phyloP scores from a whole-genome alignment of 2,888 invertebrate genomes.

The Biston betularia region DNA sequence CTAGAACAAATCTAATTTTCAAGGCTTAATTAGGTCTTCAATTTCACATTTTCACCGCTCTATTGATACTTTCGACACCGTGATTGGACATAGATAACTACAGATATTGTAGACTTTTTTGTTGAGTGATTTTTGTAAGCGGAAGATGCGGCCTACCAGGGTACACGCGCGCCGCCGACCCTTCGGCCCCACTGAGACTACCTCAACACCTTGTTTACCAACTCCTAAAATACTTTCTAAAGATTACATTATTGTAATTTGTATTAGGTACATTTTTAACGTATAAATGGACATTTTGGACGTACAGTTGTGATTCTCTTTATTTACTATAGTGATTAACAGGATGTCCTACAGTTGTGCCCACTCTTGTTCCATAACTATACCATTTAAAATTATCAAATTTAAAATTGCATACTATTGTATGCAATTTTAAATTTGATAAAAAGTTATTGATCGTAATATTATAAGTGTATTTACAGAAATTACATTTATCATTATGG shows the following conservation, averaged over 20 bases:
- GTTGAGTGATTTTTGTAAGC: no score
- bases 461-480: conserved; percentile 9
- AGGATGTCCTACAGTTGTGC: conserved; percentile 67
- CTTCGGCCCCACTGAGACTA: conserved; percentile 67
- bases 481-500: conserved; percentile 7
- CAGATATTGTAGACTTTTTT: neutral
- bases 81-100: no score
- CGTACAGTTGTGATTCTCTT: conserved; percentile 83
- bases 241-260: conserved; percentile 85
- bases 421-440: conserved; percentile 29
- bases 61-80: no score
- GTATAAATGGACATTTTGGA: conserved; percentile 87
- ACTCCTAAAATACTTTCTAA: conserved; percentile 80
- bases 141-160: no score
- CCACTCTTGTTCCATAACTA: conserved; percentile 77
- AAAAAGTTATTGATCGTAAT: conserved; percentile 31
- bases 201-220: conserved; percentile 70
- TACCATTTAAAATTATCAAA: no score
- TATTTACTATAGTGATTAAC: conserved; percentile 72
- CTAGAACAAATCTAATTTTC: neutral
- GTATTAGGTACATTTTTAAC: conserved; percentile 83
- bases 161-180: conserved; percentile 57
- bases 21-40: neutral
- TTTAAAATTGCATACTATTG: no score
- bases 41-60: no score